phyloP scores from a whole-genome alignment of 1,140 invertebrate genomes.

The Mesaphorura yosii region DNA sequence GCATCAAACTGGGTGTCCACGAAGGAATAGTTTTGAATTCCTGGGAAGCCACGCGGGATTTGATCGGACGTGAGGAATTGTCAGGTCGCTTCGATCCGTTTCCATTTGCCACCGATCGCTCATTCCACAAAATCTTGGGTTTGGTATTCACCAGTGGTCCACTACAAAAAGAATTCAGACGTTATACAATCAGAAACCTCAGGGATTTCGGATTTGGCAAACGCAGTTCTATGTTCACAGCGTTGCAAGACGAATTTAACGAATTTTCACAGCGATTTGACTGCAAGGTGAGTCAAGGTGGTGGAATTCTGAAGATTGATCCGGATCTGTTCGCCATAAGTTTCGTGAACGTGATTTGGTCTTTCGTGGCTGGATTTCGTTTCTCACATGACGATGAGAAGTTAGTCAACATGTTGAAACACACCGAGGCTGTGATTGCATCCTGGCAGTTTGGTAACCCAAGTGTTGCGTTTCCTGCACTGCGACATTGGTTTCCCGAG shows the following conservation, averaged over 20 bases:
- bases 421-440: conserved; percentile 4
- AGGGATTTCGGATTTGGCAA: conserved; percentile 16
- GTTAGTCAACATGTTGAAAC: conserved; percentile 7
- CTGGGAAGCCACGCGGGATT: not conserved
- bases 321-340: not conserved
- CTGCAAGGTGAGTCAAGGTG: not conserved
- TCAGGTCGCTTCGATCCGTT: not conserved
- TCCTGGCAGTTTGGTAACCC: conserved; percentile 1
- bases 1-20: not conserved
- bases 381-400: conserved; percentile 36
- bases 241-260: conserved; percentile 7
- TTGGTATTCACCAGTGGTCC: conserved; percentile 13
- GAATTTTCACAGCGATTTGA: not conserved
- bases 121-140: not conserved
- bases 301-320: conserved; percentile 3
- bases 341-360: conserved; percentile 53
- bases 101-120: not conserved
- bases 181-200: conserved; percentile 11
- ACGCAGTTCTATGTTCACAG: conserved; percentile 32
- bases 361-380: conserved; percentile 64
- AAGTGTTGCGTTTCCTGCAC: conserved; percentile 9
- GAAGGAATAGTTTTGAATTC: not conserved
- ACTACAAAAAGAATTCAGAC: conserved; percentile 10
- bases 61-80: not conserved
- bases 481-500: not conserved